These are phyloP conservation scores for Perdita meconis DNA, from an alignment of 2,888 invertebrate species.

Conservation along the genomic window DNA sequence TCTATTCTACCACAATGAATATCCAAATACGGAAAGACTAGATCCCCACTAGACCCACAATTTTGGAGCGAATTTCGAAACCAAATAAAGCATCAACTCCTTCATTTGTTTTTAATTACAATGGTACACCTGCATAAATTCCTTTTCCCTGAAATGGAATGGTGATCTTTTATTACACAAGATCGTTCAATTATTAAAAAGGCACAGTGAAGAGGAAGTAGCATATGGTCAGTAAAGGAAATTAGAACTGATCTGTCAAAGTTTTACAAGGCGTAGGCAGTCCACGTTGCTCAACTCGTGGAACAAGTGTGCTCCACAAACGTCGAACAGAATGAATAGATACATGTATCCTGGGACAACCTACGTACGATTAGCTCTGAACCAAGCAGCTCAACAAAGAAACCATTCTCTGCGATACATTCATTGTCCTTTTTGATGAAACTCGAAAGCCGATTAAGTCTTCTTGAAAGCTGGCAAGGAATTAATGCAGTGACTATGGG, in stretches of 20 bases:
- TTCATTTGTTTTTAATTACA: too few species aligned
- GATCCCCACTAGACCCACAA: too few species aligned
- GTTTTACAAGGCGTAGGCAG: slow-evolving; percentile 54
- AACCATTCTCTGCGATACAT: slow-evolving; percentile 8
- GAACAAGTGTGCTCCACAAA: slow-evolving; percentile 67
- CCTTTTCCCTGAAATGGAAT: too few species aligned
- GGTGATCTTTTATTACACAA: too few species aligned
- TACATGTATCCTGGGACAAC: slow-evolving; percentile 62
- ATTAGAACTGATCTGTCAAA: slow-evolving; percentile 25
- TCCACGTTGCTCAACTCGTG: slow-evolving; percentile 56
- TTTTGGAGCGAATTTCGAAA: too few species aligned
- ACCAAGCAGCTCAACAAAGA: slow-evolving; percentile 54
- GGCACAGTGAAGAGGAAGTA: background rate
- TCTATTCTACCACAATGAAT: too few species aligned
- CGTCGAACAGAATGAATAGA: slow-evolving; percentile 51
- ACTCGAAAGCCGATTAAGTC: background rate
- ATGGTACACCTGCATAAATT: too few species aligned
- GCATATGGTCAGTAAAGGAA: slow-evolving; percentile 27
- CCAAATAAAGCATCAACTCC: too few species aligned
- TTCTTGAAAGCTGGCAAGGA: background rate
- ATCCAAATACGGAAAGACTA: too few species aligned
- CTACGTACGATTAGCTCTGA: slow-evolving; percentile 73
- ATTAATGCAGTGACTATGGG: background rate
- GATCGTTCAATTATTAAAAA: background rate
- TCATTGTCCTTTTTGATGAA: slow-evolving; percentile 4